These are phyloP conservation scores for Keiferia lycopersicella DNA, from an alignment of 2,888 invertebrate genomes.

Conservation along the genomic window DNA sequence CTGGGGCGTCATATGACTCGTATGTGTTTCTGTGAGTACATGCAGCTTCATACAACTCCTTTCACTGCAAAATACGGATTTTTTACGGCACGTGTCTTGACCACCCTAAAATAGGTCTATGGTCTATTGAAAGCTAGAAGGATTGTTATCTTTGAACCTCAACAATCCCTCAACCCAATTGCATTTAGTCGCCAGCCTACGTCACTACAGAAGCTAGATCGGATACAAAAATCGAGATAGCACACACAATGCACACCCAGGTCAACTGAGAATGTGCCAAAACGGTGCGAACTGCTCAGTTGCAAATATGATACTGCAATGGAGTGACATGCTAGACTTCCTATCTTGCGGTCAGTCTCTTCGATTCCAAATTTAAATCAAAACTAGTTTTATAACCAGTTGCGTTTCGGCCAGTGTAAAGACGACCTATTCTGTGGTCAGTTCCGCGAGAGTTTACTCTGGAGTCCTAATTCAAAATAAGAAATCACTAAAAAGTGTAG, in stretches of 20 bases:
- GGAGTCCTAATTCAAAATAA: too few relatives aligned
- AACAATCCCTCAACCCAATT: conserved; percentile 54
- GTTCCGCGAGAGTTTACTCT: too few relatives aligned
- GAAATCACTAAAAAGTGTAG: too few relatives aligned
- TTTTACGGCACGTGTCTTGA: background rate
- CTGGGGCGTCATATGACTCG: too few relatives aligned
- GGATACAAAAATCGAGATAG: conserved; percentile 57
- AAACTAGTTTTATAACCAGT: conserved; percentile 13
- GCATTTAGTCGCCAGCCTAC: conserved; percentile 31
- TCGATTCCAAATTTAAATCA: conserved; percentile 12
- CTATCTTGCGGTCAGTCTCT: conserved; percentile 68
- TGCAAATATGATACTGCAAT: conserved; percentile 74
- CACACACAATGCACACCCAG: conserved; percentile 51
- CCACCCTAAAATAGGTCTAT: conserved; percentile 1
- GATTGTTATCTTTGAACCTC: background rate
- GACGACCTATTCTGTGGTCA: too few relatives aligned
- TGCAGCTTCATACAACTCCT: too few relatives aligned
- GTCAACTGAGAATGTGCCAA: conserved; percentile 39
- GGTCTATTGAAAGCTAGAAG: background rate
- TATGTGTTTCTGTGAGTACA: too few relatives aligned
- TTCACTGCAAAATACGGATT: too few relatives aligned
- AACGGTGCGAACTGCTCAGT: conserved; percentile 68
- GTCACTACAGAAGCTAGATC: conserved; percentile 40
- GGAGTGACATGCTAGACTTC: conserved; percentile 77
- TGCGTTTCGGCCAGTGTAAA: background rate